Evolutionary conservation across 1,140 invertebrate species (phyloP).

Genomic region (Dreissena rostriformis): DNA sequence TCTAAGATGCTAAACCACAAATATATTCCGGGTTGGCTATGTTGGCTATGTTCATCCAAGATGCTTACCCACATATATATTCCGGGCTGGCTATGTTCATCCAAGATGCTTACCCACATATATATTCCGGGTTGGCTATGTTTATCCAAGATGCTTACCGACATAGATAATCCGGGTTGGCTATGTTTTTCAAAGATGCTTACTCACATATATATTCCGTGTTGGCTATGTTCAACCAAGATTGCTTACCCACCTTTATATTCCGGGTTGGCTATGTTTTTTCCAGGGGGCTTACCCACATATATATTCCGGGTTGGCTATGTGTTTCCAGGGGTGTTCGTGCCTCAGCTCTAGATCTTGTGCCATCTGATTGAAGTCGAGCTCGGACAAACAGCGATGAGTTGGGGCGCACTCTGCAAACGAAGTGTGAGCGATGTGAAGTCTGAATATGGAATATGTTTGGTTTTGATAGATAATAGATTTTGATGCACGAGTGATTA

Average conservation of each 20-base stretch:
- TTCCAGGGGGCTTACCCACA: conserved; percentile 20
- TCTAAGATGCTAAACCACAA: not conserved
- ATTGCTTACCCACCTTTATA: not conserved
- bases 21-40: not conserved
- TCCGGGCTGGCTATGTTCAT: not conserved
- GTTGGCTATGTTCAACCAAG: conserved; percentile 18
- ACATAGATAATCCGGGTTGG: not conserved
- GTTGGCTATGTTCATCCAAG: too few relatives aligned
- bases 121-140: not conserved
- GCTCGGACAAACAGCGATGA: not conserved
- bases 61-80: not conserved
- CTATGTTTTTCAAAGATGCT: not conserved
- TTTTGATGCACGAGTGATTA: too few relatives aligned
- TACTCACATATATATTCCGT: conserved; percentile 44
- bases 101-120: not conserved
- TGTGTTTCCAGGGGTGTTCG: conserved; percentile 12
- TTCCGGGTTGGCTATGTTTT: not conserved
- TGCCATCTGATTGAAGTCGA: conserved; percentile 1
- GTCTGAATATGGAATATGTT: not conserved
- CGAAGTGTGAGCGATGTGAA: not conserved
- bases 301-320: conserved; percentile 40
- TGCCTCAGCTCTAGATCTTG: not conserved
- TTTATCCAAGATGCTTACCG: not conserved
- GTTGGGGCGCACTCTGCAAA: conserved; percentile 21
- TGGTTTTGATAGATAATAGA: too few relatives aligned